phyloP scores from a whole-genome alignment of 1,140 invertebrate genomes.

The Trichomalopsis sarcophagae region DNA sequence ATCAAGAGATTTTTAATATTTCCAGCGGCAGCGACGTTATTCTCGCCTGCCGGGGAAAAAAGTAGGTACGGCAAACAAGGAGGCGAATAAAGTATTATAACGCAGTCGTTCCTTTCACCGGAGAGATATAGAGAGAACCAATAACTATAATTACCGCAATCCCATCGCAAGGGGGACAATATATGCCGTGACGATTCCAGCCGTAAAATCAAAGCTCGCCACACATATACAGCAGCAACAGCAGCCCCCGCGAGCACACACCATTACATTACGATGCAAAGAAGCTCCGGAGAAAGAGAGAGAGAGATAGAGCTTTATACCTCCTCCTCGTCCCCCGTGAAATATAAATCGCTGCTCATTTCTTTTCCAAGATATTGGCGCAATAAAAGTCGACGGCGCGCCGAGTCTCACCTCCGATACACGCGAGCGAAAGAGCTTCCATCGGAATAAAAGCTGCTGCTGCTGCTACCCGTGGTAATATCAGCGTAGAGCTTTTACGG shows the following conservation, averaged over 20 bases:
- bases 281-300: background rate
- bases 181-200: background rate
- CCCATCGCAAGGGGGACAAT: background rate
- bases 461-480: slow-evolving; percentile 9
- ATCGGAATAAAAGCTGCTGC: slow-evolving; percentile 1
- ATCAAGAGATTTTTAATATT: background rate
- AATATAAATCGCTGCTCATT: slow-evolving; percentile 36
- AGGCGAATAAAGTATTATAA: no score
- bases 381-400: slow-evolving; percentile 16
- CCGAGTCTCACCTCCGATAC: background rate
- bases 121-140: background rate
- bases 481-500: slow-evolving; percentile 25
- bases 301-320: background rate
- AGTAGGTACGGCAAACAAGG: background rate
- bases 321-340: background rate
- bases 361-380: background rate
- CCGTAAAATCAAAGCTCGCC: background rate
- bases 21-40: no score
- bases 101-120: no score
- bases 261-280: slow-evolving; percentile 4
- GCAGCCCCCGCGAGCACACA: background rate
- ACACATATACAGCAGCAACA: background rate
- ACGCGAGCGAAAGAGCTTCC: background rate
- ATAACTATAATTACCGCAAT: background rate
- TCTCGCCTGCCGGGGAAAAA: background rate